Conservation (phyloP, 2,888 invertebrate species). For the Pyrrhia umbra region DNA sequence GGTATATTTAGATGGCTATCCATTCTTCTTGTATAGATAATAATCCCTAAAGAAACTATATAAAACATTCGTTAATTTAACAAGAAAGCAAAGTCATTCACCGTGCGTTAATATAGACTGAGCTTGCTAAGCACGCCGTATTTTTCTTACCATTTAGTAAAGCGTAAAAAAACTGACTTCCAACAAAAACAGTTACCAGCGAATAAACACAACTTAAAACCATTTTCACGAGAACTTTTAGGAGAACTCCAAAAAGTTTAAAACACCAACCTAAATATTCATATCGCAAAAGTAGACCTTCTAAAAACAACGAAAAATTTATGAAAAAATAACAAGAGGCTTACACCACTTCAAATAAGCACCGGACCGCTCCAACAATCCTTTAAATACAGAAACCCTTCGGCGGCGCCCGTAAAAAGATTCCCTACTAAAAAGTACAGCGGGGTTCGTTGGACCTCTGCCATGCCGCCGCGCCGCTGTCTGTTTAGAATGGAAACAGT, state of each 20-base stretch:
- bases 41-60: background rate
- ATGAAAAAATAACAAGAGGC: slow-evolving; percentile 61
- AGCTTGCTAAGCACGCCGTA: background rate
- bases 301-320: slow-evolving; percentile 51
- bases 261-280: slow-evolving; percentile 55
- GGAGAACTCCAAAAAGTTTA: slow-evolving; percentile 33
- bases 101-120: background rate
- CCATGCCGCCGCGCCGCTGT: slow-evolving; percentile 57
- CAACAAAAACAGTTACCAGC: slow-evolving; percentile 6
- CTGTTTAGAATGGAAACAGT: slow-evolving; percentile 72
- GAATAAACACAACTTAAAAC: slow-evolving; percentile 39
- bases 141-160: slow-evolving; percentile 10
- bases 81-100: background rate
- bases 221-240: slow-evolving; percentile 44
- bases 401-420: slow-evolving; percentile 50
- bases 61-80: background rate
- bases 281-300: slow-evolving; percentile 50
- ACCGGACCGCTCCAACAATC: slow-evolving; percentile 58
- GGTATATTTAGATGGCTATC: too few species aligned
- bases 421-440: slow-evolving; percentile 52
- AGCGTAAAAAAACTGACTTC: slow-evolving; percentile 15
- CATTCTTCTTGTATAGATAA: background rate
- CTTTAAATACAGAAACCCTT: slow-evolving; percentile 67
- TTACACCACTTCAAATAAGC: slow-evolving; percentile 62
- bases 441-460: slow-evolving; percentile 58